Base-by-base conservation (phyloP, 2,797 vertebrate species). In the Artibeus lituratus region DNA sequence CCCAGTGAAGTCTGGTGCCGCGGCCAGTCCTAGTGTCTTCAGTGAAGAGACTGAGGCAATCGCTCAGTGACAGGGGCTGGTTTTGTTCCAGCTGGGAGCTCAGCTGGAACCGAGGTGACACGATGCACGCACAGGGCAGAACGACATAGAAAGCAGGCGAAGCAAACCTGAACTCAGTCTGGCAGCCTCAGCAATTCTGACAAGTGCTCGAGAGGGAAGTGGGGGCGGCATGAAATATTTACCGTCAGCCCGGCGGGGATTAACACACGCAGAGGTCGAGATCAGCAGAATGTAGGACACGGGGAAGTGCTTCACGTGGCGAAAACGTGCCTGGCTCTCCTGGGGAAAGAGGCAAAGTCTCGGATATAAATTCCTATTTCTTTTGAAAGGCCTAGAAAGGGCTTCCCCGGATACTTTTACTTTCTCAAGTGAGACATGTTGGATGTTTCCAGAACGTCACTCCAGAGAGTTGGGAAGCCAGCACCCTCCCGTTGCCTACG, bases 201-300 rank as follows among this genome's bases (percentile, higher is more conserved):
- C 93, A 62, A 26, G 49, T n/a, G 85, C 93, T 89, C 21, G 26
- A 53, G 26, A 57, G 47, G 69, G 49, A 90, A 24, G n/a, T 35
- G 9, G 67, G 76, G 70, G 65, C 32, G 24, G 44, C 80, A 90
- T 97, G 84, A 96, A 97, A 96, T 94, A 96, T 96, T 97, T 87
- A 94, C 89, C 39, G 51, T 14, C 32, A 74, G 90, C 85, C 95
- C 73, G 82, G 51, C 0, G 12, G 82, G 90, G 57, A 94, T 76
- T 70, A 44, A 14, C 12, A 29, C 14, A 39, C 51, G 55, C 47
- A 74, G 55, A 95, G 70, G 42, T 59, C 21, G 72, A 80, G 22
- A 57, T 92, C 82, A 69, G 51, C 21, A 74, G 70, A 91, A 96
- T 88, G 78, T 80, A 94, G 96, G 82, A 4, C 39, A 0, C 12